A percentile compares a stretch with the other conserved stretches of the same genome.
These are phyloP conservation scores for Prunella strophiata DNA, from an alignment of 2,797 vertebrate species.

Conservation along the genomic window DNA sequence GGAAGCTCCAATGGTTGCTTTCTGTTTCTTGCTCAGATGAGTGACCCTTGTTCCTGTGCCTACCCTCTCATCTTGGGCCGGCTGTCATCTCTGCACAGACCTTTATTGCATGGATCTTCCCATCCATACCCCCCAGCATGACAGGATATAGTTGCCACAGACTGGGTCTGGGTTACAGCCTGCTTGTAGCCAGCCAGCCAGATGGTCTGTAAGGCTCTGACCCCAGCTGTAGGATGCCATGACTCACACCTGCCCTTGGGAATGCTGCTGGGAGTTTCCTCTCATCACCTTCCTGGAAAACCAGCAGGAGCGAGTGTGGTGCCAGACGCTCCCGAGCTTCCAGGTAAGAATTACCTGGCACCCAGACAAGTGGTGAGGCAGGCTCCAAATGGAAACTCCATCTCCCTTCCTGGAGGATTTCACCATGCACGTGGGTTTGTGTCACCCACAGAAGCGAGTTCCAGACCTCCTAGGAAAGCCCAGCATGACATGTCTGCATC, in stretches of 20 bases:
- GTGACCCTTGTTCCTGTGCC: not conserved
- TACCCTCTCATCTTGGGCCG: rapidly evolving
- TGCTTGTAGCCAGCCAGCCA: not conserved
- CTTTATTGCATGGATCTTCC: not conserved
- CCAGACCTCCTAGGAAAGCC: not conserved
- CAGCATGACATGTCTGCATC: not conserved
- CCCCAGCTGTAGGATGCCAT: constrained; percentile 26
- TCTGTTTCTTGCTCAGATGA: not conserved
- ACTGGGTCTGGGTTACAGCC: not conserved
- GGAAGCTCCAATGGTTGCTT: not conserved
- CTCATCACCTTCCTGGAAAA: constrained; percentile 62
- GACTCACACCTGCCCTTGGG: constrained; percentile 33
- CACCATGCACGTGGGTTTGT: not conserved
- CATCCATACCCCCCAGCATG: rapidly evolving
- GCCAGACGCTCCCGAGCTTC: constrained; percentile 6
- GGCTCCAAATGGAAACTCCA: not conserved
- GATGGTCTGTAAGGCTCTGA: not conserved
- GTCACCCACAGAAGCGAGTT: rapidly evolving
- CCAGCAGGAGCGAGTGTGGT: not conserved
- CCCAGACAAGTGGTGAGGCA: constrained; percentile 13
- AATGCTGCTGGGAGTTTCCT: constrained; percentile 23
- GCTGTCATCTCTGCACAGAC: not conserved
- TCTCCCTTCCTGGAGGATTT: not conserved
- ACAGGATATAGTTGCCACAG: not conserved
- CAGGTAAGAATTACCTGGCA: constrained; percentile 54